phyloP scores from a whole-genome alignment of 1,140 invertebrate species.

The Drosophila kikkawai region DNA sequence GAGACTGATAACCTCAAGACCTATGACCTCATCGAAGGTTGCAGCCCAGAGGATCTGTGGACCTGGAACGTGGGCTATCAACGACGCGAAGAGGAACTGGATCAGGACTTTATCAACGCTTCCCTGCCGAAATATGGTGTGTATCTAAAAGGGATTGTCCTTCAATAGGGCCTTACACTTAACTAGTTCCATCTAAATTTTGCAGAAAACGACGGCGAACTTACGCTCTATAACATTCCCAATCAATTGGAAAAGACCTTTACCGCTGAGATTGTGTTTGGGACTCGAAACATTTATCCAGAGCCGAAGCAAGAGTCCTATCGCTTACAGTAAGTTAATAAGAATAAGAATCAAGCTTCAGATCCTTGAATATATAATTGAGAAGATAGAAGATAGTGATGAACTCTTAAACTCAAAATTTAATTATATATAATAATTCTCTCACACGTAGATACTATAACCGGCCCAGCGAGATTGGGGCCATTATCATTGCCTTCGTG shows the following conservation, averaged over 20 bases:
- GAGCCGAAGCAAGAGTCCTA: constrained; percentile 37
- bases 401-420: not conserved
- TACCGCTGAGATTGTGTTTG: constrained; percentile 74
- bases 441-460: constrained; percentile 41
- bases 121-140: constrained; percentile 70
- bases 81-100: constrained; percentile 61
- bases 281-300: constrained; percentile 65
- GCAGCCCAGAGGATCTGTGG: constrained; percentile 69
- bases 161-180: constrained; percentile 1
- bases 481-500: constrained; percentile 73
- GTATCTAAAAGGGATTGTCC: not conserved
- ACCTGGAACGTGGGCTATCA: constrained; percentile 77
- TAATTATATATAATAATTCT: not conserved
- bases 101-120: constrained; percentile 64
- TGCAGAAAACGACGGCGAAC: constrained; percentile 65
- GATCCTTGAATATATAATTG: not conserved
- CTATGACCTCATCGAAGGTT: constrained; percentile 75
- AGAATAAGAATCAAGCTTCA: not conserved
- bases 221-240: constrained; percentile 73
- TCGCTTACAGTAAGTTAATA: not conserved
- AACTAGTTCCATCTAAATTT: constrained; percentile 21
- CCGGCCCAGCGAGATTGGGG: constrained; percentile 71
- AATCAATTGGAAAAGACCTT: constrained; percentile 74
- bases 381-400: not conserved
- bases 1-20: constrained; percentile 67